Evolutionary conservation across 2,888 invertebrate species (phyloP), one percentile per base, ranked within the genome.

Genomic region (Cheilosia vulpina): DNA sequence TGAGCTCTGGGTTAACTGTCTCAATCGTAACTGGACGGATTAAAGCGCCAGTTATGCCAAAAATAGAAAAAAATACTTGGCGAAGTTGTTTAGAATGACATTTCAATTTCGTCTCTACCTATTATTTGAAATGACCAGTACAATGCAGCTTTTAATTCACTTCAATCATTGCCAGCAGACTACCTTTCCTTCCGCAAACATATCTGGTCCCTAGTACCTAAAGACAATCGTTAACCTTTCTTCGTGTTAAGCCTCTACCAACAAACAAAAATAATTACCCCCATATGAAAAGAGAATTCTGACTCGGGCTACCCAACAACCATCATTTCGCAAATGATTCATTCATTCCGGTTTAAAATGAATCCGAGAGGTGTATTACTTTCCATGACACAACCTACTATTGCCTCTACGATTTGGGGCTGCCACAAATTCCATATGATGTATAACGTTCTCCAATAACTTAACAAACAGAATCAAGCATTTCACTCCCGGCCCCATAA

Each of bases 401-500:
- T 47, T 76, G 63, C 71, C 77, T 71, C 47, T 55, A 52, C 53
- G 15, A 65, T 68, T 58, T 53, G 24, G 55, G 63, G 11, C 52
- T 31, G 31, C 57, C 73, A 68, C 52, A 73, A 47, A 50, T 17
- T 45, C 66, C 21, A 38, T 50, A 41, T 84, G 79, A 84, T 80
- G 58, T 75, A 75, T 60, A 71, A 73, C 80, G 73, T 80, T 43
- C 69, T 63, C 47, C 52, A 19, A 31, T 31, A 65, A 60, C 57
- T 69, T 80, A 75, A 55, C 80, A 75, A 75, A 75, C 21, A 47
- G 84, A 75, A 69, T 84, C 80, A 65, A 80, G 65, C 52, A 69
- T 80, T 80, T 53, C 41, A 53, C 15, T n/a, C 68, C 4, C 1
- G 19, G 41, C 47, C 53, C 58, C 75, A 69, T 75, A 75, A 73